A percentile compares a stretch with the other conserved stretches of the same genome.
These are phyloP conservation scores for Oscheius sp. DNA, from an alignment of 2,888 invertebrate species.

Conservation along the genomic window DNA sequence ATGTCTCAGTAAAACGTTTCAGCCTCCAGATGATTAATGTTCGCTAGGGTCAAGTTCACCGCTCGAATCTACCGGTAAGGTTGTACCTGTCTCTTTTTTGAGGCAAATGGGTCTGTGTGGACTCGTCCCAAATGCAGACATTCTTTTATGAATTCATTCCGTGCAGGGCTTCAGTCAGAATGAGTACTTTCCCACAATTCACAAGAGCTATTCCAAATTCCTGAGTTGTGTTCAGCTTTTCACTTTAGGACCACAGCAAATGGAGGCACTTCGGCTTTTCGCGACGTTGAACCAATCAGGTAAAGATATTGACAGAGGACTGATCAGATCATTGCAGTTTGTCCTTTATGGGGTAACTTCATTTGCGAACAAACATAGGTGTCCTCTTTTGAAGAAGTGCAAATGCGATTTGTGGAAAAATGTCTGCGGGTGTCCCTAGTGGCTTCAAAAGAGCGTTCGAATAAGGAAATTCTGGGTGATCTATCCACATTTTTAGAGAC, in stretches of 20 bases:
- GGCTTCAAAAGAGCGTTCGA: too few relatives aligned
- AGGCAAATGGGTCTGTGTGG: slow-evolving; percentile 42
- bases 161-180: neutral
- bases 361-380: neutral
- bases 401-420: too few relatives aligned
- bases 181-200: neutral
- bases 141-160: neutral
- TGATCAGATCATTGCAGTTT: neutral
- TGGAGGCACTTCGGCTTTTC: slow-evolving; percentile 16
- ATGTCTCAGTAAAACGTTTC: slow-evolving; percentile 14
- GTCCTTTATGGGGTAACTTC: neutral
- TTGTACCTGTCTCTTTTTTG: too few relatives aligned
- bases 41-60: slow-evolving; percentile 63
- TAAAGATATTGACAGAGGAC: neutral
- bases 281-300: neutral
- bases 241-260: slow-evolving; percentile 7
- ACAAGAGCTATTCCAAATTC: neutral
- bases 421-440: too few relatives aligned
- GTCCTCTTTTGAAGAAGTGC: too few relatives aligned
- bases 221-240: too few relatives aligned
- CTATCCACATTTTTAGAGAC: too few relatives aligned
- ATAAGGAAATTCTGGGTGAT: too few relatives aligned
- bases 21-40: slow-evolving; percentile 44
- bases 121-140: slow-evolving; percentile 4
- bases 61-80: slow-evolving; percentile 55